Base-by-base conservation (phyloP, 2,113 vertebrate species). In the Anhinga rufa region DNA sequence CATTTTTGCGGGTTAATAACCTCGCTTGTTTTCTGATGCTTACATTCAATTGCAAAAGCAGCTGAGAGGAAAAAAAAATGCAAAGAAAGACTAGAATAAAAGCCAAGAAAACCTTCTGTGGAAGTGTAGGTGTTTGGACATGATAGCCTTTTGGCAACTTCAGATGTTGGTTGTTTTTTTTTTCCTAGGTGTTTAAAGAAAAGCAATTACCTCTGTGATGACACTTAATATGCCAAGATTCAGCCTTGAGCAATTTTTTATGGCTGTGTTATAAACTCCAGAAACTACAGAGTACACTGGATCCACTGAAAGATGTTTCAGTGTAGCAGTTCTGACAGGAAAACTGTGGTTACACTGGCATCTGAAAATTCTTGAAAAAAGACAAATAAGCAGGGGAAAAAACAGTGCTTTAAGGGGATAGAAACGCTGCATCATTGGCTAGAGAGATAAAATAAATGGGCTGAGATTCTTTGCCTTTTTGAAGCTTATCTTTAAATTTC, bases 121-220 rank as follows among this genome's bases (percentile, higher is more conserved):
- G 68, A 97, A 97, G 66, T 81, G 91, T 92, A 93, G 81, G 94
- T 92, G 96, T 97, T 97, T 95, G 96, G 91, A 95, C 94, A 93
- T 95, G 94, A 96, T 95, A 97, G 92, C 92, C 95, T 94, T 84
- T 95, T 97, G 96, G 96, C 97, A 98, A 81, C 86, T 94, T 92
- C 68, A 90, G 44, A 82, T 54, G 93, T 31, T 93, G 83, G 13
- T 44, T 40, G 48, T 52, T 80, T 57, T 76, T 91, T 89, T 87
- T 92, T 70, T 40, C 38, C 83, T 96, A 96, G 79, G 96, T 97
- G 96, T 97, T 95, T 98, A 97, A 98, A 98, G 92, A 94, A 96
- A 96, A 98, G 95, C 96, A 98, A 97, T 98, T 98, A 98, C 97
- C 86, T 98, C 94, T 60, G 96, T 97, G 97, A 98, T 98, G 98